Percentiles rank a stretch among this genome's conserved stretches.
These are phyloP conservation scores for Scolopax bukidnonensis DNA, from an alignment of 2,797 vertebrate species.

Conservation along the genomic window DNA sequence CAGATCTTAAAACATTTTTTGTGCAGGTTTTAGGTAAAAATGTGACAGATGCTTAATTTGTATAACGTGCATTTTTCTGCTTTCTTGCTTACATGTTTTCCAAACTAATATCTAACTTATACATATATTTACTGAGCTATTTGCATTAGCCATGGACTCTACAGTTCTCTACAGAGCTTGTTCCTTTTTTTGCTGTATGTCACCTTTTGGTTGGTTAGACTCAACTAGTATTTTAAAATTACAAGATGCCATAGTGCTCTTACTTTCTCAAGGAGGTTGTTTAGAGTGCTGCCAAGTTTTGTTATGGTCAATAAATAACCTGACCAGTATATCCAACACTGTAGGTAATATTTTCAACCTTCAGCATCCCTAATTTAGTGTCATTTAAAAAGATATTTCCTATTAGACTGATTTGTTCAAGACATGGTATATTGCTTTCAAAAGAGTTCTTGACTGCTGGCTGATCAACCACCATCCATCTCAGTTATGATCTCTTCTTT, in stretches of 20 bases:
- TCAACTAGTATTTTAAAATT: background rate
- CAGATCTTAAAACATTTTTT: background rate
- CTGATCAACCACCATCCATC: background rate
- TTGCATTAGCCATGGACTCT: background rate
- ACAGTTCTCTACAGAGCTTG: background rate
- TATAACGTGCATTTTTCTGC: accelerated
- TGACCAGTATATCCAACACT: background rate
- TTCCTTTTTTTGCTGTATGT: background rate
- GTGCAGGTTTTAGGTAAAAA: background rate
- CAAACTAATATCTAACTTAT: background rate
- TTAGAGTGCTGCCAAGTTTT: background rate
- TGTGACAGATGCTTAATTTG: background rate
- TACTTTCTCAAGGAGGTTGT: background rate
- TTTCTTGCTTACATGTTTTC: background rate
- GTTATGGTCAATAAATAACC: background rate
- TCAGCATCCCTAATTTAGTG: background rate
- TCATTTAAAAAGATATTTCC: background rate
- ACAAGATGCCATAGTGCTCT: accelerated
- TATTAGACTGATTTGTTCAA: background rate
- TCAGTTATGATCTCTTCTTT: background rate
- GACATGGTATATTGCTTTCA: background rate
- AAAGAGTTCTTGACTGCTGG: background rate
- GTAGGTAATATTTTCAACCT: background rate
- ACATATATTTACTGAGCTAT: background rate
- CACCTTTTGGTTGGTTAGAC: background rate